These are phyloP conservation scores for Sternotherus odoratus DNA, from an alignment of 2,797 vertebrate species.

Conservation along the genomic window DNA sequence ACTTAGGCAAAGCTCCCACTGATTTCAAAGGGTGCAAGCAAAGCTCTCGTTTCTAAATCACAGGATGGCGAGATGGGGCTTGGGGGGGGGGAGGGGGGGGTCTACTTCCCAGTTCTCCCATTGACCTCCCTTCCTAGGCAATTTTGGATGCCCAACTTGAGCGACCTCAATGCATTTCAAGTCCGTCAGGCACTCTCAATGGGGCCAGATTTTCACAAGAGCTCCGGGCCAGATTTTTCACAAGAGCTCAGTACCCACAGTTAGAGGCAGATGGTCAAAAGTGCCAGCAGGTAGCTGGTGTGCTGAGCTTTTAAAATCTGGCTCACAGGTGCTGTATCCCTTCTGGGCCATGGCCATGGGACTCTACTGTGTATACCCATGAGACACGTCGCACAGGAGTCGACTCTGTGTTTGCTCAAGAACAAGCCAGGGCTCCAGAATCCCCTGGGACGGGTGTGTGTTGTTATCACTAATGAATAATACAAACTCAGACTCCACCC, in stretches of 20 bases:
- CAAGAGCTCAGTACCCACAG: too few species aligned
- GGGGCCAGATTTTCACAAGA: too few species aligned
- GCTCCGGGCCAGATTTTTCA: too few species aligned
- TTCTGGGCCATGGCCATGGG: background rate
- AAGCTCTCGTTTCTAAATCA: too few species aligned
- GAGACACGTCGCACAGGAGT: background rate
- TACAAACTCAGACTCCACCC: fast-evolving
- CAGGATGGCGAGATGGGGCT: background rate
- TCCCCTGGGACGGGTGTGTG: fast-evolving
- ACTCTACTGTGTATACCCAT: background rate
- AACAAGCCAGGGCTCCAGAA: background rate
- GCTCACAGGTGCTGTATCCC: background rate
- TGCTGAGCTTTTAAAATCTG: background rate
- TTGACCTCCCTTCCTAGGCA: background rate
- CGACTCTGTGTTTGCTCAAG: background rate
- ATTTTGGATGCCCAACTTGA: background rate
- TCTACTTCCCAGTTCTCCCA: background rate
- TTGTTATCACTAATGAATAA: background rate
- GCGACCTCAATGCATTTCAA: background rate
- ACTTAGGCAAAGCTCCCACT: background rate
- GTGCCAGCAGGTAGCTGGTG: background rate
- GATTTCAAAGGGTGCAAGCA: background rate
- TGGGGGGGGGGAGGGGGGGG: background rate
- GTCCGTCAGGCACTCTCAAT: background rate
- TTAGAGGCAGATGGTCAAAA: background rate